Percentiles rank a stretch among this genome's conserved stretches.
These are phyloP conservation scores for Chaetoderma sp. DNA, from an alignment of 2,888 invertebrate species.

Conservation along the genomic window DNA sequence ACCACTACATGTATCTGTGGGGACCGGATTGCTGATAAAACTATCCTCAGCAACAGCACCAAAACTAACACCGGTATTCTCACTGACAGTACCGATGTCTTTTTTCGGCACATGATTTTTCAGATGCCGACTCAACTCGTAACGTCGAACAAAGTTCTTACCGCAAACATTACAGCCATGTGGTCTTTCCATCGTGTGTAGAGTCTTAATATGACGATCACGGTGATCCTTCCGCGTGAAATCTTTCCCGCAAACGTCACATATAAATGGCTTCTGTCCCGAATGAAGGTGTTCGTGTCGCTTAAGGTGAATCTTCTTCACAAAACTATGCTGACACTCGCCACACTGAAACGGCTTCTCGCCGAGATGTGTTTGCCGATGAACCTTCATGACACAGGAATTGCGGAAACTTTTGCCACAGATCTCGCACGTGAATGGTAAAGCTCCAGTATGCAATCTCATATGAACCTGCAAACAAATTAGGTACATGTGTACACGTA, in stretches of 20 bases:
- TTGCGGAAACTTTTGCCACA: constrained; percentile 2
- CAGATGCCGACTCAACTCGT: constrained; percentile 50
- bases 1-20: too few species aligned
- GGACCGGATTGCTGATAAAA: too few species aligned
- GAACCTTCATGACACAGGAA: constrained; percentile 25
- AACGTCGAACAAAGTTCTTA: constrained; percentile 50
- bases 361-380: constrained; percentile 46
- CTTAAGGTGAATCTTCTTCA: constrained; percentile 52
- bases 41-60: too few species aligned
- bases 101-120: constrained; percentile 28
- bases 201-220: constrained; percentile 49
- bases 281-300: constrained; percentile 51
- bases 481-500: too few species aligned
- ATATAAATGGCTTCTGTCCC: constrained; percentile 48
- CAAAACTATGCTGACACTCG: constrained; percentile 48
- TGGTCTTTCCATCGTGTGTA: constrained; percentile 46
- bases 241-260: constrained; percentile 45
- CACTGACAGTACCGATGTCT: too few species aligned
- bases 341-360: constrained; percentile 49
- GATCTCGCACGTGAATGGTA: background rate
- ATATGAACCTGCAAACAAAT: background rate
- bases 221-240: constrained; percentile 50
- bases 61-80: too few species aligned
- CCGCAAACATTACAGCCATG: constrained; percentile 46
- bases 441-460: constrained; percentile 4